phyloP scores from a whole-genome alignment of 2,888 invertebrate species.

The Plagiodera versicolora region DNA sequence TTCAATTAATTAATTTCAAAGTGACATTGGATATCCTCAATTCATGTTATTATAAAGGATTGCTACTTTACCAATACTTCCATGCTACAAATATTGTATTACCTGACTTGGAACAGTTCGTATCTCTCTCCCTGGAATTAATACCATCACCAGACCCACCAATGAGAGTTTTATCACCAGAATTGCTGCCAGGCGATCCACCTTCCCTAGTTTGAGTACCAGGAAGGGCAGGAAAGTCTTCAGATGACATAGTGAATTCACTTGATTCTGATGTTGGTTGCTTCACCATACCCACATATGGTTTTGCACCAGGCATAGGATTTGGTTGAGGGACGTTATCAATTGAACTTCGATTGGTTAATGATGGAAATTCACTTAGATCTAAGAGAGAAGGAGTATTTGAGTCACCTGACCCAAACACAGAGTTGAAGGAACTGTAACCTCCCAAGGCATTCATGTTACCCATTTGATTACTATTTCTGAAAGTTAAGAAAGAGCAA shows the following conservation, averaged over 20 bases:
- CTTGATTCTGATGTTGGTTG: constrained; percentile 84
- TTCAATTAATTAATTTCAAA: no score
- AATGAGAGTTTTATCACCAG: constrained; percentile 38
- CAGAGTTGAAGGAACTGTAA: constrained; percentile 71
- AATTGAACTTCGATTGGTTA: constrained; percentile 81
- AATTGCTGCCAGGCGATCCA: constrained; percentile 62
- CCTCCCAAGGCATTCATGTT: constrained; percentile 66
- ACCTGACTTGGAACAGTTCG: constrained; percentile 47
- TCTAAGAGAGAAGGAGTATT: constrained; percentile 83
- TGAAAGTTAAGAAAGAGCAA: constrained; percentile 50
- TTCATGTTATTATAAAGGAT: no score
- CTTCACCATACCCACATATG: constrained; percentile 95
- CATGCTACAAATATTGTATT: not conserved
- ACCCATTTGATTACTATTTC: constrained; percentile 62
- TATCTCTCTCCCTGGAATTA: constrained; percentile 44
- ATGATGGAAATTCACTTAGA: constrained; percentile 89
- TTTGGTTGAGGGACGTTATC: constrained; percentile 77
- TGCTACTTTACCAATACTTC: not conserved
- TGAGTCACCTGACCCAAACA: constrained; percentile 68
- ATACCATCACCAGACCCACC: constrained; percentile 44
- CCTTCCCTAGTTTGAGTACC: constrained; percentile 80
- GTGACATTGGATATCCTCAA: no score
- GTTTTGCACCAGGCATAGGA: constrained; percentile 89
- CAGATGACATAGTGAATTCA: constrained; percentile 97
- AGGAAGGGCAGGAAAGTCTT: constrained; percentile 99